Evolutionary conservation across 1,140 invertebrate genomes (phyloP).

Genomic region (Rhysida immarginata): DNA sequence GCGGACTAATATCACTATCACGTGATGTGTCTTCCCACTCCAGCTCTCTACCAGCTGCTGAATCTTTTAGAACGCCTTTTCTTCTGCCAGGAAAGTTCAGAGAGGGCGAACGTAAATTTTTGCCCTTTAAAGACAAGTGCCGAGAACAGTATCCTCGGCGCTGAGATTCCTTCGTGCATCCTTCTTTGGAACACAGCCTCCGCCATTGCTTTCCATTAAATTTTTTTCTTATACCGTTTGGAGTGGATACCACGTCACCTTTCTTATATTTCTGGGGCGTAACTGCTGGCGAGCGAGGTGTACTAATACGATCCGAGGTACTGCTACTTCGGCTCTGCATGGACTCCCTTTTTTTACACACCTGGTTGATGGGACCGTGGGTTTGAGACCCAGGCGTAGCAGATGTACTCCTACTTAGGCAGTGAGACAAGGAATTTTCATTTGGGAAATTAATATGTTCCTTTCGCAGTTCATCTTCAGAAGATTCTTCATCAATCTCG

Average conservation of each 20-base stretch:
- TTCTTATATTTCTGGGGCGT: conserved; percentile 96
- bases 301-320: conserved; percentile 24
- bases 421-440: neutral
- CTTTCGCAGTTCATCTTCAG: conserved; percentile 68
- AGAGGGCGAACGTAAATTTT: conserved; percentile 33
- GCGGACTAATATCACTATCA: conserved; percentile 54
- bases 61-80: conserved; percentile 31
- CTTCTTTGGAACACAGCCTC: conserved; percentile 81
- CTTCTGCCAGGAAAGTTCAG: conserved; percentile 13
- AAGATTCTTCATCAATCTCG: conserved; percentile 57
- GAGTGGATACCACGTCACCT: conserved; percentile 90
- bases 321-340: conserved; percentile 75
- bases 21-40: conserved; percentile 79
- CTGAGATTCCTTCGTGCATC: conserved; percentile 96
- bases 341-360: conserved; percentile 72
- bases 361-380: conserved; percentile 26
- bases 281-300: conserved; percentile 59
- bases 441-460: conserved; percentile 63
- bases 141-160: conserved; percentile 87
- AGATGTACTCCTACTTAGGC: conserved; percentile 3
- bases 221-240: conserved; percentile 93
- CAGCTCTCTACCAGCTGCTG: conserved; percentile 26
- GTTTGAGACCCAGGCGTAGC: neutral
- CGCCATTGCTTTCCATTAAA: conserved; percentile 99
- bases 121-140: conserved; percentile 78